phyloP scores from a whole-genome alignment of 2,888 invertebrate species.

The Rhogogaster chlorosoma region DNA sequence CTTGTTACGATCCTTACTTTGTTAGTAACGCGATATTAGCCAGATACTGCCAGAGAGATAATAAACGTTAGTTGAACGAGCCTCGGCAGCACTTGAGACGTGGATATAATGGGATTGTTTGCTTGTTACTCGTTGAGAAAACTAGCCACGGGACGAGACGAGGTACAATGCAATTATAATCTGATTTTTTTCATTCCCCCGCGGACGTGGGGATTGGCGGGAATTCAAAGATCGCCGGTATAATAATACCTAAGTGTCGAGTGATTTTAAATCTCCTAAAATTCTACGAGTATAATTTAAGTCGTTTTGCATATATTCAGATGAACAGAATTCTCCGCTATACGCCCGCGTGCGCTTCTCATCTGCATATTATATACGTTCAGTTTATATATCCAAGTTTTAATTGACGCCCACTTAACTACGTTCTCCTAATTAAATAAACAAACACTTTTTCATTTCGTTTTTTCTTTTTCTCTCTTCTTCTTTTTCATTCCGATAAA shows the following conservation, averaged over 20 bases:
- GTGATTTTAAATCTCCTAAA: not conserved
- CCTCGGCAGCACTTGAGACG: not conserved
- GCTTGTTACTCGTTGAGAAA: constrained; percentile 17
- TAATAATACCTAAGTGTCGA: too few species aligned
- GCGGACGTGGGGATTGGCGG: not conserved
- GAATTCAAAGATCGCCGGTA: not conserved
- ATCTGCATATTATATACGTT: not conserved
- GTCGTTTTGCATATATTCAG: not conserved
- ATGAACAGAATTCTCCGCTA: not conserved
- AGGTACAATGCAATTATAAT: constrained; percentile 20
- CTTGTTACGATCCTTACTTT: constrained; percentile 33
- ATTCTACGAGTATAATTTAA: not conserved
- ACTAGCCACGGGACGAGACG: not conserved
- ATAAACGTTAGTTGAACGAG: constrained; percentile 32
- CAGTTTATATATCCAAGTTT: not conserved
- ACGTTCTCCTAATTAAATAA: not conserved
- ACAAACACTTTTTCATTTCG: not conserved
- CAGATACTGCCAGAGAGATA: constrained; percentile 27
- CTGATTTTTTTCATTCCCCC: not conserved
- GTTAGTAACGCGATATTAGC: constrained; percentile 47
- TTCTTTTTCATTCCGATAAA: too few species aligned
- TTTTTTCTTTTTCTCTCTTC: too few species aligned
- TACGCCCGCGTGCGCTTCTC: not conserved
- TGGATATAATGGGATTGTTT: constrained; percentile 26
- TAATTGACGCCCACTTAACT: constrained; percentile 28